Evolutionary conservation across 2,888 invertebrate species (phyloP).

Genomic region (Drosophila koepferae): DNA sequence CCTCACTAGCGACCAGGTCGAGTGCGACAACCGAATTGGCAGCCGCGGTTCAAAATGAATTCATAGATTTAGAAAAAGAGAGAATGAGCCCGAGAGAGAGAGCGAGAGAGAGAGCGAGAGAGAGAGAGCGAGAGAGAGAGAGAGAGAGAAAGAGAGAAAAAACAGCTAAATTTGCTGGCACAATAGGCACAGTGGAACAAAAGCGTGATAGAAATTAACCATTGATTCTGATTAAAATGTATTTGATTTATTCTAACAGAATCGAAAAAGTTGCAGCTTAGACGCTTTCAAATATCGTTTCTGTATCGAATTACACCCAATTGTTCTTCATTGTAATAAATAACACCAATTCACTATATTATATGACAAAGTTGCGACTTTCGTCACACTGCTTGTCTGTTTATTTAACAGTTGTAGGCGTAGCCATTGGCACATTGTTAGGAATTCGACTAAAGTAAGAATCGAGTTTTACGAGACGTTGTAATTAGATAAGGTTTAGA

Average conservation of each 20-base stretch:
- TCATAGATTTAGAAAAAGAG: slow-evolving; percentile 26
- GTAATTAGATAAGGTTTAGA: slow-evolving; percentile 74
- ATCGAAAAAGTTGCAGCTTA: no score
- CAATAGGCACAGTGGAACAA: slow-evolving; percentile 45
- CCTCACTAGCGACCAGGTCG: slow-evolving; percentile 56
- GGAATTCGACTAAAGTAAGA: slow-evolving; percentile 41
- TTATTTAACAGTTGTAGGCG: slow-evolving; percentile 42
- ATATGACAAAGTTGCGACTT: background rate
- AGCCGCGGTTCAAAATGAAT: slow-evolving; percentile 59
- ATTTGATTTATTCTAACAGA: no score
- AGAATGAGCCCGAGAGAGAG: background rate
- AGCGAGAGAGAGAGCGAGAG: slow-evolving; percentile 4
- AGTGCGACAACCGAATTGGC: slow-evolving; percentile 47
- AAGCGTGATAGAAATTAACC: background rate
- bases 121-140: background rate
- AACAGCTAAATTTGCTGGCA: slow-evolving; percentile 50
- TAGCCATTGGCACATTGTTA: slow-evolving; percentile 34
- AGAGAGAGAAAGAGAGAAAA: slow-evolving; percentile 12
- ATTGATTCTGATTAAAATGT: no score
- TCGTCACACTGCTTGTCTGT: slow-evolving; percentile 27
- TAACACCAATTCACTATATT: no score
- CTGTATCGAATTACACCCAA: no score
- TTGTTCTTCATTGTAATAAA: no score
- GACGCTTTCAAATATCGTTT: no score
- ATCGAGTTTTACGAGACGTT: slow-evolving; percentile 61